Conservation (phyloP, 2,888 invertebrate genomes). For the Oasisia sp. region DNA sequence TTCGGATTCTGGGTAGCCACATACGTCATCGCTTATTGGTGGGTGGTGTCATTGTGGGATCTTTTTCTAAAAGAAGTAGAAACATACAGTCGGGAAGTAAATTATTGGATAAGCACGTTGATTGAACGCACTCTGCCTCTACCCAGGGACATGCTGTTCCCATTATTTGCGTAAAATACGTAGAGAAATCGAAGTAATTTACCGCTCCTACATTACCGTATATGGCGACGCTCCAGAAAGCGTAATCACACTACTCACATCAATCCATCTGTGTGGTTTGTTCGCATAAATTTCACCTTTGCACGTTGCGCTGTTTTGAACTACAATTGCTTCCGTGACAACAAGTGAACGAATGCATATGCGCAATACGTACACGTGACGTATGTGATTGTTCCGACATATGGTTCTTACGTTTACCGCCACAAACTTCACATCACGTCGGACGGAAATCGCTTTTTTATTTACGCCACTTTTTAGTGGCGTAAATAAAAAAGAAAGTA, state of each 20-base stretch:
- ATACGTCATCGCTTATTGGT: no score
- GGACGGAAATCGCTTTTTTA: neutral
- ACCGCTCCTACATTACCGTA: neutral
- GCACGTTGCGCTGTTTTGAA: constrained; percentile 17
- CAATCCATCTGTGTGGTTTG: neutral
- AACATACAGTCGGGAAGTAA: no score
- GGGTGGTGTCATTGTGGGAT: no score
- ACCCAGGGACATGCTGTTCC: neutral
- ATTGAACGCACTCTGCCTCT: neutral
- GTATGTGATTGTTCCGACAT: neutral
- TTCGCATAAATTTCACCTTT: constrained; percentile 5
- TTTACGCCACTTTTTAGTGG: neutral
- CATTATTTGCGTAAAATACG: neutral
- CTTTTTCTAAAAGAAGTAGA: no score
- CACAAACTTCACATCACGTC: neutral
- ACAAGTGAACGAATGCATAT: neutral
- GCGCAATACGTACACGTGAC: neutral
- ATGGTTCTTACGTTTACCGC: neutral
- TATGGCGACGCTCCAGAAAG: neutral
- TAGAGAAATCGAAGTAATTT: neutral
- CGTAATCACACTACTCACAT: neutral
- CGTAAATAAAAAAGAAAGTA: neutral
- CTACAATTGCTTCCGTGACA: constrained; percentile 11
- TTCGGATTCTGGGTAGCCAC: no score
- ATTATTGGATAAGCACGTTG: neutral